Conservation (phyloP, 2,113 vertebrate genomes). For the Lampris incognitus region DNA sequence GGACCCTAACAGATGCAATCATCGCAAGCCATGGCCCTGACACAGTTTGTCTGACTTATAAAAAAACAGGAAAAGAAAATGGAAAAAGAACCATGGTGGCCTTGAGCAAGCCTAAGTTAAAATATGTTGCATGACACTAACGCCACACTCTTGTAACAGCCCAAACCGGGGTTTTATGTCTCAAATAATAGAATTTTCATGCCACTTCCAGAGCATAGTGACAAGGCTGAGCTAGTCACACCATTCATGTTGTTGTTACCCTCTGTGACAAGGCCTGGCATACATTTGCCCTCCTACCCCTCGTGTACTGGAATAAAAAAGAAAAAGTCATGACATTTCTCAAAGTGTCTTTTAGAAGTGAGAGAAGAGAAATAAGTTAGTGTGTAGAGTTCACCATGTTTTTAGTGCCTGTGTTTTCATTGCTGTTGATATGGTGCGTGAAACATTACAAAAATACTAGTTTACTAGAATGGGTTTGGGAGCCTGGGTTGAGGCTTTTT, state of each 20-base stretch:
- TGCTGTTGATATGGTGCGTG: neutral
- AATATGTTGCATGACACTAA: constrained; percentile 57
- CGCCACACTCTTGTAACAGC: constrained; percentile 22
- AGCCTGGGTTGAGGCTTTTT: neutral
- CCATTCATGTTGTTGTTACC: neutral
- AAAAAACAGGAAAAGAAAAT: constrained; percentile 47
- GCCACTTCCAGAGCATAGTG: neutral
- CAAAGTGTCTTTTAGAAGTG: constrained; percentile 24
- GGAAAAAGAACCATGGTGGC: constrained; percentile 62
- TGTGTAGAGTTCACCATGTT: neutral
- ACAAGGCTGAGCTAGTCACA: constrained; percentile 30
- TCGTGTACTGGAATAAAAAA: constrained; percentile 3
- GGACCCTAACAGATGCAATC: constrained; percentile 24
- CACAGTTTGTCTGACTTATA: constrained; percentile 40
- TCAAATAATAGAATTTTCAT: constrained; percentile 29
- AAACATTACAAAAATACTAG: neutral
- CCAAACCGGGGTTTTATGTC: constrained; percentile 48
- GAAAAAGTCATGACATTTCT: constrained; percentile 11
- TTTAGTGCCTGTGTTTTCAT: neutral
- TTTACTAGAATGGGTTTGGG: neutral
- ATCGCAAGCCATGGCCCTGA: constrained; percentile 30
- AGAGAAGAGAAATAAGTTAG: neutral
- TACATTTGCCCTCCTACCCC: neutral
- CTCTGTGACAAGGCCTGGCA: constrained; percentile 19
- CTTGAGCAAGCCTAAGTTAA: constrained; percentile 58